Conservation (phyloP, 1,140 invertebrate species). For the Bombyx mori region DNA sequence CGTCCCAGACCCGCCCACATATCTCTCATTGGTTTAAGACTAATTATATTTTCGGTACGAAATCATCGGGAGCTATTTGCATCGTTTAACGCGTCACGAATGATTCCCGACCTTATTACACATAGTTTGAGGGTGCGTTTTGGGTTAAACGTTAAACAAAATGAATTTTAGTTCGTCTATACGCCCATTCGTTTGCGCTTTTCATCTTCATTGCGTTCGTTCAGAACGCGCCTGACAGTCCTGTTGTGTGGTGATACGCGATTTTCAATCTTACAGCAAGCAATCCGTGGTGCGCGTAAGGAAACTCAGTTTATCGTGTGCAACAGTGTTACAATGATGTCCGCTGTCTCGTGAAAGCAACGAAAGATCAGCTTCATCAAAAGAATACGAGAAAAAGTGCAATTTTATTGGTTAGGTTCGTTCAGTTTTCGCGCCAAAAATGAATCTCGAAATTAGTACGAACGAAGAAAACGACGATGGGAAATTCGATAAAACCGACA, state of each 20-base stretch:
- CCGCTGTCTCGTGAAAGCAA: too few relatives aligned
- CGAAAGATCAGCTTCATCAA: too few relatives aligned
- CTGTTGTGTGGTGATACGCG: background rate
- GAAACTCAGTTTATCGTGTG: too few relatives aligned
- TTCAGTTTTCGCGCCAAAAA: too few relatives aligned
- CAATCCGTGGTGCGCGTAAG: too few relatives aligned
- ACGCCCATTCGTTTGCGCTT: conserved; percentile 61
- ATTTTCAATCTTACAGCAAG: background rate
- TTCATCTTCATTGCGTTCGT: conserved; percentile 59
- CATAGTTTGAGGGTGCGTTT: conserved; percentile 11
- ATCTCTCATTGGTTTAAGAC: conserved; percentile 49
- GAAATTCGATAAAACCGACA: conserved; percentile 37
- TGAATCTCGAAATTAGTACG: conserved; percentile 12
- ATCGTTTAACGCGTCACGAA: conserved; percentile 41
- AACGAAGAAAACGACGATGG: conserved; percentile 26
- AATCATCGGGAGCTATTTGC: conserved; percentile 57
- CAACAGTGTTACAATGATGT: too few relatives aligned
- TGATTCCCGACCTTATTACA: conserved; percentile 18
- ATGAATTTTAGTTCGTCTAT: conserved; percentile 53
- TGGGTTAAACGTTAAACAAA: conserved; percentile 19
- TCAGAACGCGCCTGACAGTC: conserved; percentile 32
- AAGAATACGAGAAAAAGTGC: too few relatives aligned
- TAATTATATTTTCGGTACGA: conserved; percentile 53
- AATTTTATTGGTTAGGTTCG: too few relatives aligned
- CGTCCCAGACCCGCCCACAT: conserved; percentile 37